phyloP scores from a whole-genome alignment of 2,797 vertebrate species.

The Remorina albescens region DNA sequence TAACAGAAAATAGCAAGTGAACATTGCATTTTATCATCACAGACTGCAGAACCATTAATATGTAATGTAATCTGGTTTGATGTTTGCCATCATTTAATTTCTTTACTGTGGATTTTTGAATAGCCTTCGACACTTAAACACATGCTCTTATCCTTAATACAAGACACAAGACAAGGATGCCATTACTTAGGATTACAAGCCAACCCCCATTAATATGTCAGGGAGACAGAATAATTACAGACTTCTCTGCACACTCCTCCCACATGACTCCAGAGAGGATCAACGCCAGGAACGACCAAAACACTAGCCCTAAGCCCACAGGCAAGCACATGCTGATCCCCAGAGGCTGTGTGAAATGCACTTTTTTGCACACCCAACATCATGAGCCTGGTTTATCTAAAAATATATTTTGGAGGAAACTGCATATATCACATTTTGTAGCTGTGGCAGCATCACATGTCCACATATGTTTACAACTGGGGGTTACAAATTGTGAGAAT shows the following conservation, averaged over 20 bases:
- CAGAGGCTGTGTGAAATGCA: constrained; percentile 21
- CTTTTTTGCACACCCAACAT: neutral
- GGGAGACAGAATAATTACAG: constrained; percentile 75
- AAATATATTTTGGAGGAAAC: constrained; percentile 38
- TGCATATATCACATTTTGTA: constrained; percentile 26
- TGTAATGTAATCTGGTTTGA: constrained; percentile 8
- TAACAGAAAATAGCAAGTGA: constrained; percentile 4
- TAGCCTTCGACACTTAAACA: constrained; percentile 8
- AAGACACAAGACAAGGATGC: constrained; percentile 26
- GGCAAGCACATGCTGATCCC: constrained; percentile 42
- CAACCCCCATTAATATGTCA: constrained; percentile 72
- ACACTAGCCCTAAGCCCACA: constrained; percentile 41
- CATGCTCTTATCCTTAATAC: constrained; percentile 23
- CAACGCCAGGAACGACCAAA: constrained; percentile 59
- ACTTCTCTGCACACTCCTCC: constrained; percentile 57
- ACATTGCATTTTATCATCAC: constrained; percentile 17
- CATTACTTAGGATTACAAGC: constrained; percentile 50
- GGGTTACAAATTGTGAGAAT: neutral
- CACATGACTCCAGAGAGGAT: constrained; percentile 70
- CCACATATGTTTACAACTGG: neutral
- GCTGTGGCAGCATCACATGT: constrained; percentile 24
- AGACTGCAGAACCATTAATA: neutral
- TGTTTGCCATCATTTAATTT: constrained; percentile 5
- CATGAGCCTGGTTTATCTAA: constrained; percentile 44
- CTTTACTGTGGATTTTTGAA: constrained; percentile 7